Evolutionary conservation across 2,113 vertebrate species (phyloP), one percentile per base, ranked within the genome.

Genomic region (Glareola pratincola): DNA sequence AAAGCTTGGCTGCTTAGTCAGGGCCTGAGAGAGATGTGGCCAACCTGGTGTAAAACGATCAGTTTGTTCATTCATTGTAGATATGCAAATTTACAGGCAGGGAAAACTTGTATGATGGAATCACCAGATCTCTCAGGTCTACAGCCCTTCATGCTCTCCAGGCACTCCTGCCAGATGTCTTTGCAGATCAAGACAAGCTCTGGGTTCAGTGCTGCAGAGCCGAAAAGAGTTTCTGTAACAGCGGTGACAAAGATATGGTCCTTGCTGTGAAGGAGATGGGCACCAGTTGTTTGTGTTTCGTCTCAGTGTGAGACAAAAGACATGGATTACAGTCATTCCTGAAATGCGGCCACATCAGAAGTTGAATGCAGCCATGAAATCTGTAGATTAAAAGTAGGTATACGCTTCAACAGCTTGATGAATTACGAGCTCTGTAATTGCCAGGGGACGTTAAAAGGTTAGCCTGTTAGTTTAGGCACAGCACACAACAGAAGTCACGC

Each of bases 301-400:
- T 90, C 84, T 89, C 87, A 89, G 77, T 39, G 48, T 87, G 94
- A 95, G 80, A 95, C 84, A 74, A 75, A 92, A 85, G 80, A 50
- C 62, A 45, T 0, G 11, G 73, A 91, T 67, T 72, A 63, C 36
- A 91, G 64, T 62, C 11, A 60, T 68, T 91, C 64, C 76, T 94
- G 83, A 95, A 94, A 41, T 4, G 50, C 53, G 73, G 88, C 83
- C 83, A 79, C 86, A 84, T 87, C 91, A 94, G 80, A 86, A 88
- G 64, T 63, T 81, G 66, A 92, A 81, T 9, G 23, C 32, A 64
- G 77, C 64, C 8, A 22, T 75, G 53, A 91, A 92, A 94, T 89
- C 43, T 75, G 24, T 41, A 94, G 76, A 88, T 74, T 91, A 89
- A 84, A 94, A 92, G n/a, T 57, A 89, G 73, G 83, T 86, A 84